Evolutionary conservation across 1,140 invertebrate species (phyloP).

Genomic region (Chironomus striatipennis): DNA sequence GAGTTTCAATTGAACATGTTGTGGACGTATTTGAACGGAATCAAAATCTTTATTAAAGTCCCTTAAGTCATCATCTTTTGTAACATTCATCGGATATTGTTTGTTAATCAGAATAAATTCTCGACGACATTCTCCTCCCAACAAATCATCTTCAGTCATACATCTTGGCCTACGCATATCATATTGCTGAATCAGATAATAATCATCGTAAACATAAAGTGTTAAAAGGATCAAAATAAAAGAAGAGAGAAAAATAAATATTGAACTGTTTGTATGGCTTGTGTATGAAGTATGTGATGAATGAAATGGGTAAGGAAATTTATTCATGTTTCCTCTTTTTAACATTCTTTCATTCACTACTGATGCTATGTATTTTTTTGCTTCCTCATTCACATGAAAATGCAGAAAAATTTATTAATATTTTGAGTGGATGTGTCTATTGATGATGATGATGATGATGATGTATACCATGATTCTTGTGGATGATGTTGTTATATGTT

Average conservation of each 20-base stretch:
- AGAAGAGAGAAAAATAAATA: not conserved
- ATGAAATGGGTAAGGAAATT: not conserved
- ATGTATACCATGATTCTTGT: too few relatives aligned
- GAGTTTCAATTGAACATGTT: constrained; percentile 46
- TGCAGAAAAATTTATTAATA: not conserved
- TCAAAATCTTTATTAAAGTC: constrained; percentile 38
- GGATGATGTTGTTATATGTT: too few relatives aligned
- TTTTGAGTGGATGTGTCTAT: not conserved
- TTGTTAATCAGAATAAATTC: constrained; percentile 32
- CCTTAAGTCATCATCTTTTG: constrained; percentile 35
- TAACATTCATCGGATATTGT: constrained; percentile 31
- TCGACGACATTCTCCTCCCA: constrained; percentile 31
- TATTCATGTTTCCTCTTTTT: too few relatives aligned
- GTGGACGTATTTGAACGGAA: constrained; percentile 53
- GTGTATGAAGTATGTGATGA: too few relatives aligned
- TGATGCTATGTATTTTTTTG: not conserved
- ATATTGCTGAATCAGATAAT: constrained; percentile 26
- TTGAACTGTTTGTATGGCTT: not conserved
- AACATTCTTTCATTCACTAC: not conserved
- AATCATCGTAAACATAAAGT: constrained; percentile 4
- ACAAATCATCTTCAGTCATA: constrained; percentile 29
- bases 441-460: too few relatives aligned
- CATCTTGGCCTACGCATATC: constrained; percentile 31
- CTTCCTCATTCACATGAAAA: not conserved
- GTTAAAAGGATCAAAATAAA: too few relatives aligned